Percentiles rank a stretch among this genome's conserved stretches.
phyloP scores from a whole-genome alignment of 2,888 invertebrate species.

The Pandemis cinnamomeana region DNA sequence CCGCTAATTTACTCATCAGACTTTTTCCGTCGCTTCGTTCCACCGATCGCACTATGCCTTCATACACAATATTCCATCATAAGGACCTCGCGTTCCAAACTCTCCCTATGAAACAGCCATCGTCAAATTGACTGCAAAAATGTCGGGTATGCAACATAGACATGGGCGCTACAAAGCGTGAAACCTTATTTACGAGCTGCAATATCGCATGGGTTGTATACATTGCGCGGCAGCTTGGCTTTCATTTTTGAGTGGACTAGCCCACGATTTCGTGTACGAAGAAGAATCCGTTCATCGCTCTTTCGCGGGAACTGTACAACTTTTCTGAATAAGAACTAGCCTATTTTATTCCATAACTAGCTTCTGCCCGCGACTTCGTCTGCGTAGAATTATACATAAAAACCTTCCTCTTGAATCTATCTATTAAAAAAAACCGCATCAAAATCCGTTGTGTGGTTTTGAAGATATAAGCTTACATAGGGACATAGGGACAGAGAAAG shows the following conservation, averaged over 20 bases:
- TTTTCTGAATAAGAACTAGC: no score
- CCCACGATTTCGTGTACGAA: background rate
- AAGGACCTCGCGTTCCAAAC: background rate
- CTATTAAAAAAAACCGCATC: no score
- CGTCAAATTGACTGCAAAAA: constrained; percentile 18
- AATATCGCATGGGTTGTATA: background rate
- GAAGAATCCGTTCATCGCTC: no score
- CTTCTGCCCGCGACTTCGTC: no score
- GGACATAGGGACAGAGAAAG: no score
- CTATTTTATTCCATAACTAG: no score
- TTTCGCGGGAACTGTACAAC: no score
- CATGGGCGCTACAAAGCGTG: constrained; percentile 18
- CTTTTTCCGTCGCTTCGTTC: background rate
- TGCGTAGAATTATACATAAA: no score
- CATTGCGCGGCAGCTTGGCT: background rate
- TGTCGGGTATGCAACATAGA: constrained; percentile 8
- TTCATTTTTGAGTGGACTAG: background rate
- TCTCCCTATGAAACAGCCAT: background rate
- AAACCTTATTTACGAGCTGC: background rate
- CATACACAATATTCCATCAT: background rate
- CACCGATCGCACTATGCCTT: background rate
- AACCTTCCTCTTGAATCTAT: no score
- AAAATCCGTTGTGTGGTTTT: no score
- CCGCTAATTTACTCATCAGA: no score
- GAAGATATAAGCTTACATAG: no score